These are phyloP conservation scores for Dasypogon diadema DNA, from an alignment of 2,888 invertebrate genomes.

Conservation along the genomic window DNA sequence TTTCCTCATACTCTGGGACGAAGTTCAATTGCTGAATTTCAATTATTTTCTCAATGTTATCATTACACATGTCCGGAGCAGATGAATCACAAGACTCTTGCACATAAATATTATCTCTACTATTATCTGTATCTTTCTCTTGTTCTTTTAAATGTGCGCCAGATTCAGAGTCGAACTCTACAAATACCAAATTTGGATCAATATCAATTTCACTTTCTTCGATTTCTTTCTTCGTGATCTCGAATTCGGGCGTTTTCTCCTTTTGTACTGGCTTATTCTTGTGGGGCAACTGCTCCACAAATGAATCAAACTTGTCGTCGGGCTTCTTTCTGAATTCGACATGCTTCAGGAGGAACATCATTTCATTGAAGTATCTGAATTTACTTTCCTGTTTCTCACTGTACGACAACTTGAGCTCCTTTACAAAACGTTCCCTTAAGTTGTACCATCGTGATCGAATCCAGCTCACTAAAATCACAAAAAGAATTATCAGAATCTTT, in stretches of 20 bases:
- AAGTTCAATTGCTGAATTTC: background rate
- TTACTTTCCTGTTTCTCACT: conserved; percentile 18
- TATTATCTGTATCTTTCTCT: background rate
- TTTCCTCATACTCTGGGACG: background rate
- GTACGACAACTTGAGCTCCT: conserved; percentile 6
- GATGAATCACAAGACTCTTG: background rate
- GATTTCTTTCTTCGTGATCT: conserved; percentile 27
- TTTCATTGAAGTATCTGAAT: conserved; percentile 20
- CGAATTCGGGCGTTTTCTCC: conserved; percentile 13
- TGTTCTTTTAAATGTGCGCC: background rate
- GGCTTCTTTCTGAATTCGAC: conserved; percentile 19
- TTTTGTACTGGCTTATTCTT: background rate
- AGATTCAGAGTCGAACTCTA: conserved; percentile 18
- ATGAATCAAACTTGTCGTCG: background rate
- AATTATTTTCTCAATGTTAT: background rate
- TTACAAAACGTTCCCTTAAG: conserved; percentile 29
- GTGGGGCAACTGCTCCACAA: background rate
- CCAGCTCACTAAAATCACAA: conserved; percentile 17
- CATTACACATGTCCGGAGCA: background rate
- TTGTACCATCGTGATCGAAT: conserved; percentile 29
- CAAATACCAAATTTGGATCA: conserved; percentile 12
- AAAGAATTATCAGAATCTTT: too few relatives aligned
- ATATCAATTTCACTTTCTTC: conserved; percentile 31
- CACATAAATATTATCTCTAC: background rate
- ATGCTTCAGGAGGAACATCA: conserved; percentile 16